Conservation (phyloP, 2,888 invertebrate genomes). For the Sipha maydis region DNA sequence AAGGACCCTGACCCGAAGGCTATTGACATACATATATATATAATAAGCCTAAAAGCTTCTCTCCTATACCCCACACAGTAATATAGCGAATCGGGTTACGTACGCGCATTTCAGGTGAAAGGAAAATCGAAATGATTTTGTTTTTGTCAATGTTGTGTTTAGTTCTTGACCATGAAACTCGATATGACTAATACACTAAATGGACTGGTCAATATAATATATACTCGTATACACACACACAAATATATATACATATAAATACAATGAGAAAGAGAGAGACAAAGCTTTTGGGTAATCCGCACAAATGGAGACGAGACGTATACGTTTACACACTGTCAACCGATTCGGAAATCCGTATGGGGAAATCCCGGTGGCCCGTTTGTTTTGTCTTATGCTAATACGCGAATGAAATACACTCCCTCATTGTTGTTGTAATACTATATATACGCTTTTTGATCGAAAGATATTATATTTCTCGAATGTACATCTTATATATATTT, state of each 20-base stretch:
- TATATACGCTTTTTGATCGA: constrained; percentile 3
- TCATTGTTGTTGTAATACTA: constrained; percentile 35
- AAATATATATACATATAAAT: neutral
- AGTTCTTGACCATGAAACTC: constrained; percentile 56
- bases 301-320: constrained; percentile 38
- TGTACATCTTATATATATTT: neutral
- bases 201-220: constrained; percentile 57
- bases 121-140: constrained; percentile 49
- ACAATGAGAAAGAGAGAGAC: neutral
- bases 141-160: constrained; percentile 13
- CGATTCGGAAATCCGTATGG: constrained; percentile 59
- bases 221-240: neutral
- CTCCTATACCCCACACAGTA: neutral
- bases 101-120: constrained; percentile 51
- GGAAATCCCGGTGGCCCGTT: constrained; percentile 35
- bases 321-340: constrained; percentile 53
- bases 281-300: constrained; percentile 13
- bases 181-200: constrained; percentile 57
- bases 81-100: constrained; percentile 51
- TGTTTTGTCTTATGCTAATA: constrained; percentile 58
- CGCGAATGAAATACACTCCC: constrained; percentile 22
- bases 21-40: constrained; percentile 22
- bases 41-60: constrained; percentile 55
- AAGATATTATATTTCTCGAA: constrained; percentile 53
- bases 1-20: neutral